phyloP scores from a whole-genome alignment of 2,888 invertebrate genomes.

The Eurytoma californica region DNA sequence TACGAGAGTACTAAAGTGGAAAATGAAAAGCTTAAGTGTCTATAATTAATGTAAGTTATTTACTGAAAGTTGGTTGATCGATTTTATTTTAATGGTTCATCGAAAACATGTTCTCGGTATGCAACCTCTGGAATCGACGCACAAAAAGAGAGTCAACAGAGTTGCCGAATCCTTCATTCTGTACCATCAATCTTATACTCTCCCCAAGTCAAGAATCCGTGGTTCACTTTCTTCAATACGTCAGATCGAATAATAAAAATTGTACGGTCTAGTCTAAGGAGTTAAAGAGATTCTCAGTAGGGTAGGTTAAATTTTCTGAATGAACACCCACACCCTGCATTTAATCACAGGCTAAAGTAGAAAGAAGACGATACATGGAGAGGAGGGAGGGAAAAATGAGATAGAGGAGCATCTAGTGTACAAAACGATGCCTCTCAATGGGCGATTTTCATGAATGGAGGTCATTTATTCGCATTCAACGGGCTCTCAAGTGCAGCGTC shows the following conservation, averaged over 20 bases:
- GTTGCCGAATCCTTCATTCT: not conserved
- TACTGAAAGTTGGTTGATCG: conserved; percentile 18
- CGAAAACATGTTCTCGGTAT: conserved; percentile 9
- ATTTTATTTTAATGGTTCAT: conserved; percentile 43
- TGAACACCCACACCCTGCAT: conserved; percentile 40
- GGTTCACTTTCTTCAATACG: conserved; percentile 26
- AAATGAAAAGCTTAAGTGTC: not conserved
- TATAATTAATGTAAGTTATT: not conserved
- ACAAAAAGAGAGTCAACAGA: conserved; percentile 1
- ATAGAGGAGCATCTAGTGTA: conserved; percentile 22
- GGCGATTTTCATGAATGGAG: conserved; percentile 70
- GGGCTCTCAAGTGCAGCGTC: conserved; percentile 63
- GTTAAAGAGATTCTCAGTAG: conserved; percentile 15
- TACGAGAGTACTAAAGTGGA: no score
- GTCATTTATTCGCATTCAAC: conserved; percentile 72
- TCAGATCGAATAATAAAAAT: conserved; percentile 23
- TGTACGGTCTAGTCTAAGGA: not conserved
- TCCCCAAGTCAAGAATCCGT: conserved; percentile 3
- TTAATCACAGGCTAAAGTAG: conserved; percentile 48
- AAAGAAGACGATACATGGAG: conserved; percentile 45
- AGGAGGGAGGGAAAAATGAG: conserved; percentile 47
- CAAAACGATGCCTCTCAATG: conserved; percentile 56
- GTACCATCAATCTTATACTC: conserved; percentile 47
- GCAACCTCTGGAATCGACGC: not conserved
- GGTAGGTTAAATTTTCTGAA: conserved; percentile 47